Conservation (phyloP, 2,113 vertebrate species). For the Apeltes quadracus region DNA sequence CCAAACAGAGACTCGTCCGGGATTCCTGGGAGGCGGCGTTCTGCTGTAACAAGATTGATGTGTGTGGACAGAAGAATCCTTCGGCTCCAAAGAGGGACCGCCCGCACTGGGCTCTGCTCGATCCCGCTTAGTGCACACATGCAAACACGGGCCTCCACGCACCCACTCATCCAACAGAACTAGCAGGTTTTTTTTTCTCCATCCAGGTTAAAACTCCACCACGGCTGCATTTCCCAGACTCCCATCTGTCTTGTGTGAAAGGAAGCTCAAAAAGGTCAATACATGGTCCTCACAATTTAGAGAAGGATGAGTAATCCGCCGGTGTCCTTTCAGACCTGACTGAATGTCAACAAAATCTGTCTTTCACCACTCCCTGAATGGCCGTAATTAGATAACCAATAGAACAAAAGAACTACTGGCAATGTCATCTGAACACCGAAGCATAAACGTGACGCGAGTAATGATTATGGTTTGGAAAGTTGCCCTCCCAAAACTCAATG, state of each 20-base stretch:
- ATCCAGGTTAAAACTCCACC: slow-evolving; percentile 17
- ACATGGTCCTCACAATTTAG: slow-evolving; percentile 15
- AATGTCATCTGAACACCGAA: slow-evolving; percentile 42
- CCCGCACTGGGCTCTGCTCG: slow-evolving; percentile 28
- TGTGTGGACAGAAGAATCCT: slow-evolving; percentile 68
- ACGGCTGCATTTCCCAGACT: slow-evolving; percentile 39
- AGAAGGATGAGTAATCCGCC: slow-evolving; percentile 41
- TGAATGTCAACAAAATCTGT: slow-evolving; percentile 50
- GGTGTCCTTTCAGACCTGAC: slow-evolving; percentile 44
- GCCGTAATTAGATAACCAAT: slow-evolving; percentile 42
- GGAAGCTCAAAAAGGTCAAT: slow-evolving; percentile 13
- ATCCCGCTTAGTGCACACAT: background rate
- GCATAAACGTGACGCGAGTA: slow-evolving; percentile 41
- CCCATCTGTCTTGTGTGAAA: slow-evolving; percentile 39
- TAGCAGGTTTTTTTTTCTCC: slow-evolving; percentile 1
- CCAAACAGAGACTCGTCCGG: slow-evolving; percentile 37
- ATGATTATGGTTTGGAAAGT: slow-evolving; percentile 13
- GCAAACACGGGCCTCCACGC: background rate
- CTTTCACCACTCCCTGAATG: slow-evolving; percentile 26
- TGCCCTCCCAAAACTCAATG: slow-evolving; percentile 31
- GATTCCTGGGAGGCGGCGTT: slow-evolving; percentile 62
- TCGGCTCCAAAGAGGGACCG: slow-evolving; percentile 43
- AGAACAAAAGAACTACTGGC: slow-evolving; percentile 30
- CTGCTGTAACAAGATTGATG: slow-evolving; percentile 67
- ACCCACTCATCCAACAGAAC: slow-evolving; percentile 35